These are phyloP conservation scores for Acleris cristana DNA, from an alignment of 2,888 invertebrate genomes.

Conservation along the genomic window DNA sequence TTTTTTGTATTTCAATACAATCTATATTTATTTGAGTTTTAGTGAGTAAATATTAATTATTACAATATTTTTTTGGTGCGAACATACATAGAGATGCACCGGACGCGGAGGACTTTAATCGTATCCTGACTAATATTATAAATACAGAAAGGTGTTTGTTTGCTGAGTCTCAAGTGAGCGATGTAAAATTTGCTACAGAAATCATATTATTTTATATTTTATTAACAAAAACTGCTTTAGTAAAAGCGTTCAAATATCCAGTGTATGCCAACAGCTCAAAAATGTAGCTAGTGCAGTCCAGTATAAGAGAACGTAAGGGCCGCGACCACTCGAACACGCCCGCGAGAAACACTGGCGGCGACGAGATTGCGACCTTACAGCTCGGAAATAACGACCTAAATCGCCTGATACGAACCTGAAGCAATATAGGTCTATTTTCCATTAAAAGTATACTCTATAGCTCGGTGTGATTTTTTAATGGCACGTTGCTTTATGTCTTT, in stretches of 20 bases:
- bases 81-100: too few species aligned
- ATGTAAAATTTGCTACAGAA: too few species aligned
- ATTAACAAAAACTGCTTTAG: too few species aligned
- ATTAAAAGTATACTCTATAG: conserved; percentile 10
- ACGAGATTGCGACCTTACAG: conserved; percentile 38
- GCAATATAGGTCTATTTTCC: neutral
- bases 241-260: conserved; percentile 23
- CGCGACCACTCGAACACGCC: conserved; percentile 70
- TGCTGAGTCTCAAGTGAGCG: too few species aligned
- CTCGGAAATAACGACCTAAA: neutral
- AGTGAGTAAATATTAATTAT: too few species aligned
- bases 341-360: conserved; percentile 56
- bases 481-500: conserved; percentile 20
- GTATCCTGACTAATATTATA: too few species aligned
- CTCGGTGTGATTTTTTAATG: neutral
- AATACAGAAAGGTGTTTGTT: too few species aligned
- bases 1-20: too few species aligned
- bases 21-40: neutral
- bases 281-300: conserved; percentile 26
- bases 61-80: too few species aligned
- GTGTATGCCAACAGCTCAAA: neutral
- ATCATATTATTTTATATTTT: too few species aligned
- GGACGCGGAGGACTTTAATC: too few species aligned
- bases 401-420: neutral
- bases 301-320: conserved; percentile 48